Evolutionary conservation across 1,140 invertebrate species (phyloP).

Genomic region (Callitettix versicolor): DNA sequence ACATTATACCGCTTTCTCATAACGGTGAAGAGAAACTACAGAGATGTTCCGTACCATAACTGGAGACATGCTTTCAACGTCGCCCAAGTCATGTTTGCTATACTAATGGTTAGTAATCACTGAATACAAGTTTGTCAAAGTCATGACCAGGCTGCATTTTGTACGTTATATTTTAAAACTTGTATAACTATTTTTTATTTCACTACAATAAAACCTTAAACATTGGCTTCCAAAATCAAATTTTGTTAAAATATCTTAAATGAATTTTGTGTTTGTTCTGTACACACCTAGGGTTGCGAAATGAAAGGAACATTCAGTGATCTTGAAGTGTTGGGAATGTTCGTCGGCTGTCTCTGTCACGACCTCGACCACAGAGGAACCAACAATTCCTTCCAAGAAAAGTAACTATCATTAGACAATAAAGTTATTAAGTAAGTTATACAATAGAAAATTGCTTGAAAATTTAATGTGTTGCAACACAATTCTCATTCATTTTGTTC

Average conservation of each 20-base stretch:
- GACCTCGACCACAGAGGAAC: slow-evolving; percentile 58
- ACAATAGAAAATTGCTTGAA: not conserved
- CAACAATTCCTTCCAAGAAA: slow-evolving; percentile 61
- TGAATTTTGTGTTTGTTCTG: no score
- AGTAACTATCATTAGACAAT: slow-evolving; percentile 36
- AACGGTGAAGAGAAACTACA: slow-evolving; percentile 57
- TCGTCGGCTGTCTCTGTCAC: slow-evolving; percentile 60
- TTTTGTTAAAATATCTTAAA: no score
- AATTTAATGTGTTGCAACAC: not conserved
- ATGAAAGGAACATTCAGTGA: slow-evolving; percentile 43
- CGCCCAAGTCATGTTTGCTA: slow-evolving; percentile 52
- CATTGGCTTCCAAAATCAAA: no score
- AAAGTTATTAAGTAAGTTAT: no score
- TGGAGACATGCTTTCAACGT: slow-evolving; percentile 59
- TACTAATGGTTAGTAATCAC: slow-evolving; percentile 38
- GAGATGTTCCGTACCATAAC: slow-evolving; percentile 57
- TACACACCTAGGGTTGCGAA: slow-evolving; percentile 34
- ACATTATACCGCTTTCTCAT: slow-evolving; percentile 43
- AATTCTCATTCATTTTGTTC: not conserved
- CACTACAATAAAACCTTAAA: no score
- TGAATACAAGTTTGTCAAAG: not conserved
- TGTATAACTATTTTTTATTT: no score
- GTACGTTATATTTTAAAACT: no score
- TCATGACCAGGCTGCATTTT: no score
- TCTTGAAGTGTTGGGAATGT: slow-evolving; percentile 50